Evolutionary conservation across 2,888 invertebrate species (phyloP).

Genomic region (Arge pagana): DNA sequence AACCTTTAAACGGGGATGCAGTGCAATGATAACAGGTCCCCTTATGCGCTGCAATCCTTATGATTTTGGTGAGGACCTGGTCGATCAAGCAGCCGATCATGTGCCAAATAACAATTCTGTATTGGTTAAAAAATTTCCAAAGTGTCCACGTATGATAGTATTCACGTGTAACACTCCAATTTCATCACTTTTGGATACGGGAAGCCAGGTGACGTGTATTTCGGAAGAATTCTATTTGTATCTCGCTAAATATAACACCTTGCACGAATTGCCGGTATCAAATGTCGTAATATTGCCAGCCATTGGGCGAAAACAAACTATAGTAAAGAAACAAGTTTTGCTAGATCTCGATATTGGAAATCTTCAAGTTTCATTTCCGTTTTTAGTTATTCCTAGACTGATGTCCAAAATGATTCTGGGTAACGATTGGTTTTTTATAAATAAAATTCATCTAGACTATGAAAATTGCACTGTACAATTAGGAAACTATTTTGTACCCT

Average conservation of each 20-base stretch:
- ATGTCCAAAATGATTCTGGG: conserved; percentile 1
- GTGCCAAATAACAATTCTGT: too few relatives aligned
- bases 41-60: too few relatives aligned
- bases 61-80: too few relatives aligned
- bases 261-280: conserved; percentile 2
- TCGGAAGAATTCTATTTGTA: background rate
- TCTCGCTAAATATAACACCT: background rate
- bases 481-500: too few relatives aligned
- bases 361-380: background rate
- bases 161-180: background rate
- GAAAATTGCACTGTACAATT: too few relatives aligned
- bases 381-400: background rate
- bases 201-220: background rate
- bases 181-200: background rate
- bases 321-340: conserved; percentile 13
- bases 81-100: too few relatives aligned
- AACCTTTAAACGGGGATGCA: too few relatives aligned
- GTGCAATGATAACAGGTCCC: too few relatives aligned
- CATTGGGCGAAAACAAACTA: conserved; percentile 13
- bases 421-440: conserved; percentile 6
- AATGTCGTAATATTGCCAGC: conserved; percentile 13
- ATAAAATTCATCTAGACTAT: conserved; percentile 25
- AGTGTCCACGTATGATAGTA: background rate
- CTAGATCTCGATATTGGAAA: background rate
- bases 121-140: too few relatives aligned